Evolutionary conservation across 2,113 vertebrate genomes (phyloP).

Genomic region (Sakesphorus luctuosus): DNA sequence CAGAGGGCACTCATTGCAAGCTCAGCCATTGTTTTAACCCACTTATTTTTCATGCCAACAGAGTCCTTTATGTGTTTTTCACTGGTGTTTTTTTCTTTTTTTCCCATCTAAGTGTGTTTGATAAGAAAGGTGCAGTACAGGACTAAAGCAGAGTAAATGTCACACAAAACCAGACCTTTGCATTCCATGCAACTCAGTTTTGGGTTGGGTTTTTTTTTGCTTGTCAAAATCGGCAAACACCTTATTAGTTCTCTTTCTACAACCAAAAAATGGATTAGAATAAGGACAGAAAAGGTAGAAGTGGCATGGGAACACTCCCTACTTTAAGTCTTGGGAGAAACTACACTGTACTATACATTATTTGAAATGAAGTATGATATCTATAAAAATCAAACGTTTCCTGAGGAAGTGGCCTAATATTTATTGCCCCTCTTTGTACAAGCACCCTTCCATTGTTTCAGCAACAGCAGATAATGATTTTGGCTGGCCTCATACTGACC

Average conservation of each 20-base stretch:
- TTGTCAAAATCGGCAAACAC: neutral
- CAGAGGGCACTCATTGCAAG: neutral
- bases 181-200: neutral
- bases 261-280: neutral
- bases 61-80: neutral
- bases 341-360: neutral
- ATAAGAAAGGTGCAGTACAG: neutral
- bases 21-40: neutral
- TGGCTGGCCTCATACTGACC: conserved; percentile 66
- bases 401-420: conserved; percentile 33
- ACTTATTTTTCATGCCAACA: neutral
- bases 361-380: neutral
- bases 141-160: neutral
- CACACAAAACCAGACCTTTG: neutral
- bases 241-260: neutral
- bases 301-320: neutral
- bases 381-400: conserved; percentile 53
- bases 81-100: neutral
- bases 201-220: fast-evolving
- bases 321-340: neutral
- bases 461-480: conserved; percentile 29
- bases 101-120: neutral
- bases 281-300: neutral
- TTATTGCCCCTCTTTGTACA: conserved; percentile 42
- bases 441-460: conserved; percentile 43